These are phyloP conservation scores for Zenarchopterus dispar DNA, from an alignment of 2,797 vertebrate genomes.

Conservation along the genomic window DNA sequence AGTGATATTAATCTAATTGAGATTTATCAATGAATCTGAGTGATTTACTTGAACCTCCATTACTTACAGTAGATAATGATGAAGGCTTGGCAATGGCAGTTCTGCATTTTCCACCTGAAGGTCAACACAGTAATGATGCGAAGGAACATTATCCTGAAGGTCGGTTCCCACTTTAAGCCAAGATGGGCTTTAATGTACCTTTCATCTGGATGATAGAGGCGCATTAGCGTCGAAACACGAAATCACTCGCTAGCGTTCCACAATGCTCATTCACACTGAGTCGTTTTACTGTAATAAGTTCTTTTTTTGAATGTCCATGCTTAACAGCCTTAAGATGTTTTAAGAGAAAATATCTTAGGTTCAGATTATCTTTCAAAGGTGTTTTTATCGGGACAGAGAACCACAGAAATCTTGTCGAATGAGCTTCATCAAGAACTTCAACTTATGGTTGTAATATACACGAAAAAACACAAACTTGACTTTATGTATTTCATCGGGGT, in stretches of 20 bases:
- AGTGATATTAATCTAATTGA: slow-evolving; percentile 67
- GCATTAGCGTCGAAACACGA: slow-evolving; percentile 38
- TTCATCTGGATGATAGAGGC: slow-evolving; percentile 41
- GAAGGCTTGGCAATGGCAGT: slow-evolving; percentile 50
- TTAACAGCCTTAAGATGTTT: neutral
- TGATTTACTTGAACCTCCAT: slow-evolving; percentile 58
- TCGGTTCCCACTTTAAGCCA: slow-evolving; percentile 40
- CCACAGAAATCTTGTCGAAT: slow-evolving; percentile 21
- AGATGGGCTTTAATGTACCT: slow-evolving; percentile 52
- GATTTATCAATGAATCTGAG: slow-evolving; percentile 70
- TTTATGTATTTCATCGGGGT: slow-evolving; percentile 44
- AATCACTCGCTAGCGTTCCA: neutral
- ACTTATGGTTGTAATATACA: slow-evolving; percentile 15
- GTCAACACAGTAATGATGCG: slow-evolving; percentile 61
- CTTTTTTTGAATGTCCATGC: no score
- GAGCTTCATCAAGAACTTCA: slow-evolving; percentile 25
- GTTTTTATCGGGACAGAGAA: slow-evolving; percentile 13
- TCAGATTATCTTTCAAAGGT: slow-evolving; percentile 20
- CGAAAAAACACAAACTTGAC: neutral
- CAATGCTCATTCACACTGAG: neutral
- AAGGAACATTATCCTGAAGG: slow-evolving; percentile 61
- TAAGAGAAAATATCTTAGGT: slow-evolving; percentile 4
- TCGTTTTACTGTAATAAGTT: slow-evolving; percentile 1
- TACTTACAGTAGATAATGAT: slow-evolving; percentile 63
- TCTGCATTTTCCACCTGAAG: slow-evolving; percentile 56